Base-by-base conservation (phyloP, 2,113 vertebrate genomes). In the Gobio gobio region DNA sequence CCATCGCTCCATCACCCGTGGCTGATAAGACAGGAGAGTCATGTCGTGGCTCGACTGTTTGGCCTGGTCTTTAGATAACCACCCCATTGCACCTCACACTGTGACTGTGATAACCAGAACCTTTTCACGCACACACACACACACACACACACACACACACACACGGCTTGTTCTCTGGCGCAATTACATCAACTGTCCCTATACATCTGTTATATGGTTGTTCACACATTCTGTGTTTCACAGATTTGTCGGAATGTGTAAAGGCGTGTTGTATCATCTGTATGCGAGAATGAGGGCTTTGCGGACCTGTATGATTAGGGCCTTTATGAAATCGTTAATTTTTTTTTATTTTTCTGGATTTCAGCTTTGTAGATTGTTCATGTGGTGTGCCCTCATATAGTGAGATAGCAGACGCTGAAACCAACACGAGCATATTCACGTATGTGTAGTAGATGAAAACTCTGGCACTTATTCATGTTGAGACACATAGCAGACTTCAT, bases 1-100 rank as follows among this genome's bases (percentile, higher is more conserved):
- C 79, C 63, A 54, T 82, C 63, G 63, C 79, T 54, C 68, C 64
- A 79, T 83, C 83, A 80, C 66, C 76, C n/a, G 6, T 16, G 20
- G 43, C 83, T 70, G 83, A 87, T 89, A 87, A 89, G 78, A 83
- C 58, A 33, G 40, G 72, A 51, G 59, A 89, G 83, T 79, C 73
- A 61, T 85, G 87, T 58, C 40, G 33, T 78, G 82, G 77, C 47
- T 26, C 54, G 74, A 68, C 49, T 5, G 74, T 86, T 78, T 89
- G 83, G 83, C 59, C 83, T 79, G 75, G 63, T 73, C 79, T 77
- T 85, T 64, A 75, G 86, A 79, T 84, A 86, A 88, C 70, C 72
- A 72, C 66, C 10, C 49, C 66, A 24, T 56, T 72, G 20, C 66
- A 72, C 49, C 29, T 83, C 82, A 86, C 70, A 64, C 58, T 66